Evolutionary conservation across 2,797 vertebrate genomes (phyloP).

Genomic region (Argya squamiceps): DNA sequence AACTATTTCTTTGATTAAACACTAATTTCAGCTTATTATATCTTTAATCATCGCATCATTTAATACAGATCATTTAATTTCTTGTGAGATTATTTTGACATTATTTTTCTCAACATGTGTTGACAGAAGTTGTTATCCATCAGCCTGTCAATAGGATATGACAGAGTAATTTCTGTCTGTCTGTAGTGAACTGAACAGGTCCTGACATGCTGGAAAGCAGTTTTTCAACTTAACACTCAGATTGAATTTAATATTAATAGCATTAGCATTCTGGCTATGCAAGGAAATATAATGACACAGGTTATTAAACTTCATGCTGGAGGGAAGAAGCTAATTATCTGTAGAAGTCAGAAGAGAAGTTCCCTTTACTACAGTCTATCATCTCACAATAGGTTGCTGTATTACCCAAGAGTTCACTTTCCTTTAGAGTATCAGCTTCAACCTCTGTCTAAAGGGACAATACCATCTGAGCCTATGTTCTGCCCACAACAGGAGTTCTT

Average conservation of each 20-base stretch:
- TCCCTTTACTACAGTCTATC: neutral
- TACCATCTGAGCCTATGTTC: neutral
- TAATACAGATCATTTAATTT: neutral
- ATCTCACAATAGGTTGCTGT: neutral
- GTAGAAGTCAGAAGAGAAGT: conserved; percentile 35
- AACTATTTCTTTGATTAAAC: neutral
- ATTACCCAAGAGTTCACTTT: neutral
- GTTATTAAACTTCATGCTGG: conserved; percentile 40
- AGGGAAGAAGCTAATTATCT: conserved; percentile 41
- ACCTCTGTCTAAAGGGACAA: neutral
- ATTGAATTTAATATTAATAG: conserved; percentile 43
- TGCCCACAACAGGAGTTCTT: neutral
- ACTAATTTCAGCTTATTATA: neutral
- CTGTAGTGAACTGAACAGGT: neutral
- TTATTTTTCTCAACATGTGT: neutral
- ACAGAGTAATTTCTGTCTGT: neutral
- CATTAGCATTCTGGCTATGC: neutral
- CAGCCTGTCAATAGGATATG: neutral
- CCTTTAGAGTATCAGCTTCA: neutral
- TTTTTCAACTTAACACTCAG: neutral
- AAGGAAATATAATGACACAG: conserved; percentile 18
- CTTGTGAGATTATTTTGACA: neutral
- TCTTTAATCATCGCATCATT: neutral
- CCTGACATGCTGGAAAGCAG: neutral
- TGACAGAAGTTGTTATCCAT: neutral